Base-by-base conservation (phyloP, 1,140 invertebrate genomes). In the Aradophagus sp. region DNA sequence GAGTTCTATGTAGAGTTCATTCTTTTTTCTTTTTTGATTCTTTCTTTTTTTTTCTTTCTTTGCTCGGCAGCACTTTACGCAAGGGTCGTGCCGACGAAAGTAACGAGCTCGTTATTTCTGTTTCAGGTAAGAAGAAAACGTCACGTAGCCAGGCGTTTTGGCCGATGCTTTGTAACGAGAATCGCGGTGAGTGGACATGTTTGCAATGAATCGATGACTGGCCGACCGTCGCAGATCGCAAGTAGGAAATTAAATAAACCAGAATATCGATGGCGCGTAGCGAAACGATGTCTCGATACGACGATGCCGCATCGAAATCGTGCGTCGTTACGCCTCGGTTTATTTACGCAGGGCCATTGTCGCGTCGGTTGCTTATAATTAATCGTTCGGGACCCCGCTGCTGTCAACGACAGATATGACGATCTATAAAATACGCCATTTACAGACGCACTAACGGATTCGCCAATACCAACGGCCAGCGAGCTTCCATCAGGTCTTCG, bases 321-420 rank as follows among this genome's bases (percentile, higher is more conserved):
- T 29, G 4, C 11, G 27, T 29, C 27, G 10, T 29, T 26, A 32
- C 59, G 35, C 65, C 52, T 77, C 67, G 71, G 71, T 80, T 83
- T 78, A 83, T 81, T 83, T 83, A 79, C 75, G 67, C 70, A 63
- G 56, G 67, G 63, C 76, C 61, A 83, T 81, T 82, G 80, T 81
- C 79, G 72, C 74, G 79, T 59, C 75, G 74, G 73, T 82, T 81
- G 81, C 81, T 84, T 81, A 82, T 83, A 83, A 84, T 82, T 83
- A 83, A 83, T 82, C 77, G 80, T 80, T 81, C 53, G 74, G 71
- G 70, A 77, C 68, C 77, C 69, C 58, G 76, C 74, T 61, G 50
- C 81, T 83, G 81, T 77, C 78, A 76, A 50, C 74, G 76, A 81
- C 82, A 85, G 81, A 84, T 81, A 83, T 80, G 83, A 84, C 76